These are phyloP conservation scores for Gymnogyps californianus DNA, from an alignment of 2,113 vertebrate species.

Conservation along the genomic window DNA sequence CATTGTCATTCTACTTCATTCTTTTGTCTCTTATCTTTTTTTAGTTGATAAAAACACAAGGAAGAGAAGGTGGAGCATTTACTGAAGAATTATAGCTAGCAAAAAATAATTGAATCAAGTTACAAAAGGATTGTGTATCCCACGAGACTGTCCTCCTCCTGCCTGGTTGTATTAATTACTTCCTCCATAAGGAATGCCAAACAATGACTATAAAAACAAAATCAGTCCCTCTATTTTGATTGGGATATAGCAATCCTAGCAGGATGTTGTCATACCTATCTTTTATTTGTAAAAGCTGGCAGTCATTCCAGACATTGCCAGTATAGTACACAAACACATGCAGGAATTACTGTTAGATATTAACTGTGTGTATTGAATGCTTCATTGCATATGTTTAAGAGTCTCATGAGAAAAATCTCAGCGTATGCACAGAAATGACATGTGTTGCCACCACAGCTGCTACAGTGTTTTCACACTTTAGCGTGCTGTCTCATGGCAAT, in stretches of 20 bases:
- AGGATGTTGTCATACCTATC: background rate
- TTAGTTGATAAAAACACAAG: background rate
- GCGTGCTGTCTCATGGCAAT: slow-evolving; percentile 4
- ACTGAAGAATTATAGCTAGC: background rate
- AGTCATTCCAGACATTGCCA: background rate
- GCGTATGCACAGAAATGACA: slow-evolving; percentile 35
- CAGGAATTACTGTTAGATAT: slow-evolving; percentile 41
- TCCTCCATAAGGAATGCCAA: background rate
- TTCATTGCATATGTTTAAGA: slow-evolving; percentile 40
- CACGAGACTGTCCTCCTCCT: background rate
- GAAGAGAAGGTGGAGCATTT: background rate
- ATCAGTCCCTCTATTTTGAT: background rate
- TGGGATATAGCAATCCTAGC: background rate
- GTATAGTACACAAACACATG: background rate
- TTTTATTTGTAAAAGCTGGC: slow-evolving; percentile 9
- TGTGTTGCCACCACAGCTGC: slow-evolving; percentile 61
- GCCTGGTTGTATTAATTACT: slow-evolving; percentile 50
- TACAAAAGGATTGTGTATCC: background rate
- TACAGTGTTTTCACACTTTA: slow-evolving; percentile 34
- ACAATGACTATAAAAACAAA: background rate
- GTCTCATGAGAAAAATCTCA: slow-evolving; percentile 52
- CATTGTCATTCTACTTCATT: slow-evolving; percentile 43
- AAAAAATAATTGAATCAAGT: background rate
- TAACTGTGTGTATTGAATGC: slow-evolving; percentile 34
- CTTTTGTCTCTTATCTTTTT: slow-evolving; percentile 1